These are phyloP conservation scores for Meiosimyza platycephala DNA, from an alignment of 2,888 invertebrate species.

Conservation along the genomic window DNA sequence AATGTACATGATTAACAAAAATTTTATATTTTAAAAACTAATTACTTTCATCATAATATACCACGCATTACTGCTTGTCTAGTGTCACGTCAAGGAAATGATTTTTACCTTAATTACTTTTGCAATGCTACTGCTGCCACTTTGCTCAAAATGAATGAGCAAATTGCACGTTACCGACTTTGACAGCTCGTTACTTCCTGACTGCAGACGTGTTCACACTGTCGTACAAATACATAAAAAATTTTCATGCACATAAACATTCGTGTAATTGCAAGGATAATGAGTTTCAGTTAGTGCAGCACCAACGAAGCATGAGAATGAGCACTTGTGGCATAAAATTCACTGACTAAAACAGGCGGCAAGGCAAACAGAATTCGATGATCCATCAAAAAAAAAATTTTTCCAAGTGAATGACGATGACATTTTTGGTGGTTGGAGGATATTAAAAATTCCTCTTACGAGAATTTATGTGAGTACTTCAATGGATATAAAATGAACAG, in stretches of 20 bases:
- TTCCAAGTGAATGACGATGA: too few relatives aligned
- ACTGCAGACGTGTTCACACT: not conserved
- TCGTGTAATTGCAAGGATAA: slow-evolving; percentile 30
- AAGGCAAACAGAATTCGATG: slow-evolving; percentile 17
- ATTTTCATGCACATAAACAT: slow-evolving; percentile 12
- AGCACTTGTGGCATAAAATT: not conserved
- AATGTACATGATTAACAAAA: too few relatives aligned
- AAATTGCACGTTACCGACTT: slow-evolving; percentile 16
- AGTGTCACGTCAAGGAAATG: not conserved
- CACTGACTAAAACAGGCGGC: not conserved
- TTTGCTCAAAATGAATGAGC: slow-evolving; percentile 12
- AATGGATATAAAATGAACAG: too few relatives aligned
- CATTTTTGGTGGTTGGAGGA: too few relatives aligned
- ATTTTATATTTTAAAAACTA: not conserved
- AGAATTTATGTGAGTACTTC: too few relatives aligned
- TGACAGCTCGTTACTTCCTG: slow-evolving; percentile 20
- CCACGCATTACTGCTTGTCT: not conserved
- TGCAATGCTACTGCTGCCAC: slow-evolving; percentile 11
- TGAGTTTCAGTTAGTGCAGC: slow-evolving; percentile 18
- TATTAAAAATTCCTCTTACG: too few relatives aligned
- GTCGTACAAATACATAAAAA: not conserved
- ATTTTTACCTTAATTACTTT: slow-evolving; percentile 13
- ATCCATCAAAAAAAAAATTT: slow-evolving; percentile 24
- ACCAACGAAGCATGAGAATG: not conserved
- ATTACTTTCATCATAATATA: not conserved